Evolutionary conservation across 1,140 invertebrate genomes (phyloP).

Genomic region (Agrypnia vestita): DNA sequence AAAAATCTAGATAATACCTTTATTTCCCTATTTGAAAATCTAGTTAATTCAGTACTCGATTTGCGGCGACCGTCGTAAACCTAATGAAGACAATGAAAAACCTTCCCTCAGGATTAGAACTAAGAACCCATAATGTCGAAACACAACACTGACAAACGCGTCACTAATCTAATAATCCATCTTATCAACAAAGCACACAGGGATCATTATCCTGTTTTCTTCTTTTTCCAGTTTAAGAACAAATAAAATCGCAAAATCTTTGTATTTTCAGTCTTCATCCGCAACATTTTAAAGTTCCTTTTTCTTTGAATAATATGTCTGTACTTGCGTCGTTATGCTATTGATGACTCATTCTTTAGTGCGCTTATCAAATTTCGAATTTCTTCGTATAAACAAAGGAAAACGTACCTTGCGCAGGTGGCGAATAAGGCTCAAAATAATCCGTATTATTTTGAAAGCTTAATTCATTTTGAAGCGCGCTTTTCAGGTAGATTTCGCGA

Average conservation of each 20-base stretch:
- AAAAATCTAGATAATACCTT: too few species aligned
- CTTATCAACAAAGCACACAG: slow-evolving; percentile 7
- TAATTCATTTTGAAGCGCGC: neutral
- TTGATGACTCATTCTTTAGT: neutral
- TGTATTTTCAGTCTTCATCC: too few species aligned
- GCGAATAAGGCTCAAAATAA: neutral
- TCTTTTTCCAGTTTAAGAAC: neutral
- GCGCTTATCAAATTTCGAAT: slow-evolving; percentile 25
- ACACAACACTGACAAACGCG: too few species aligned
- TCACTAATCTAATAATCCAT: neutral
- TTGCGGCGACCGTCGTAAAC: too few species aligned
- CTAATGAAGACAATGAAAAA: too few species aligned
- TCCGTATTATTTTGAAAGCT: neutral
- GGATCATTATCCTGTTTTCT: slow-evolving; percentile 17
- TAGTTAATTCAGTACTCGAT: too few species aligned
- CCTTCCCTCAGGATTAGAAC: too few species aligned
- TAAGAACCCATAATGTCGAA: too few species aligned
- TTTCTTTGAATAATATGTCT: neutral
- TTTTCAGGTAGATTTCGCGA: slow-evolving; percentile 8
- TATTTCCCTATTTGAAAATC: too few species aligned
- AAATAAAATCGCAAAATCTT: too few species aligned
- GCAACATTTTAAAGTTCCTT: neutral
- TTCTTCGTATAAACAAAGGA: neutral
- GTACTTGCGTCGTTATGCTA: neutral
- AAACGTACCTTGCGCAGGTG: neutral